A percentile compares a stretch with the other conserved stretches of the same genome.
Conservation (phyloP, 2,888 invertebrate species). For the Amphipoea oculea region DNA sequence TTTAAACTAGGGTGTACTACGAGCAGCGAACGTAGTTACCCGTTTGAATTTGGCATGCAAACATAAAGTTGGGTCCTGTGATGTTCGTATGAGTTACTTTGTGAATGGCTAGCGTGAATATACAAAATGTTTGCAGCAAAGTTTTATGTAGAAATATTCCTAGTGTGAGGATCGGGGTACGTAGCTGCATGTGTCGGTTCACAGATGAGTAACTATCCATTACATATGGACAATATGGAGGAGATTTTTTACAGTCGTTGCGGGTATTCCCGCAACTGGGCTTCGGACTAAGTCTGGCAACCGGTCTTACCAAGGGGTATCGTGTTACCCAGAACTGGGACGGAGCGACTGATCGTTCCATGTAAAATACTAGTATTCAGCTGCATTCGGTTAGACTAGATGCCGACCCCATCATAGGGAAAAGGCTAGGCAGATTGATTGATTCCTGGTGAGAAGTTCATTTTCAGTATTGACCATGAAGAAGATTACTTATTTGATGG, state of each 20-base stretch:
- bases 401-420: no score
- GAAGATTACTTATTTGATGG: background rate
- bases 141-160: background rate
- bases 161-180: background rate
- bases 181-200: background rate
- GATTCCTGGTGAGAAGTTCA: background rate
- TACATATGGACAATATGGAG: no score
- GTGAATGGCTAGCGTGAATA: background rate
- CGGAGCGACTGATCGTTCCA: no score
- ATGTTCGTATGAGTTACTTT: background rate
- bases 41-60: background rate
- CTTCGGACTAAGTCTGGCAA: no score
- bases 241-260: no score
- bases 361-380: no score
- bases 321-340: no score
- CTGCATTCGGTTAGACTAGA: no score
- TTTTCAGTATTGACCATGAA: background rate
- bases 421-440: no score
- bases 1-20: constrained; percentile 21
- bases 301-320: no score
- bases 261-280: no score
- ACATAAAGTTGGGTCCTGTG: constrained; percentile 2
- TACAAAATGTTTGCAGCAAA: background rate
- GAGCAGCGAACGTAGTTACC: constrained; percentile 1
- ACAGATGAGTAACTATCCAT: no score